Conservation (phyloP, 92 coral and sea anemone species). For the Palythoa grandis region DNA sequence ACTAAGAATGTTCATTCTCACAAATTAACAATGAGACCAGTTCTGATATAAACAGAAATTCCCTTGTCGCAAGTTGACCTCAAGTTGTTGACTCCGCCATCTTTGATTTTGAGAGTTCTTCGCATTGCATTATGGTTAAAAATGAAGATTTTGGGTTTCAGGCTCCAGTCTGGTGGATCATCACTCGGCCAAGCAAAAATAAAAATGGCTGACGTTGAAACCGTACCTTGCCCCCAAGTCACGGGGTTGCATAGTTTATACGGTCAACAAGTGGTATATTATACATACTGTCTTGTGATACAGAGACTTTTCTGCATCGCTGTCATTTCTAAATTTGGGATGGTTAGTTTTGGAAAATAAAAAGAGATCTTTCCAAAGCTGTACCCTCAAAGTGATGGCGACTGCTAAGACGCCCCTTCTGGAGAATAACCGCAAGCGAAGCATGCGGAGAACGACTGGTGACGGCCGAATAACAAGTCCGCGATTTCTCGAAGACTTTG, state of each 20-base stretch:
- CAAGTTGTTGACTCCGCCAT: constrained; percentile 53
- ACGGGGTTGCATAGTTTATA: too few species aligned
- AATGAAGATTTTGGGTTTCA: constrained; percentile 11
- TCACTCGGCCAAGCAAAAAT: constrained; percentile 14
- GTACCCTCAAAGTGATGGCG: background rate
- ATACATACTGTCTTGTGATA: too few species aligned
- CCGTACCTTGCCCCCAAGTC: too few species aligned
- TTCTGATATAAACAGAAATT: constrained; percentile 12
- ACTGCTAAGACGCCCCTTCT: constrained; percentile 27
- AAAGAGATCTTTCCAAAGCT: background rate
- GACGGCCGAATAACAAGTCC: constrained; percentile 21
- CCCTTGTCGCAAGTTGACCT: background rate
- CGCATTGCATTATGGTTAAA: constrained; percentile 41
- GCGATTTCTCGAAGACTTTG: constrained; percentile 20
- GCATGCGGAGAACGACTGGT: background rate
- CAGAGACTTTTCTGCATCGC: background rate
- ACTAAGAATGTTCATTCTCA: constrained; percentile 6
- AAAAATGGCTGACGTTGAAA: background rate
- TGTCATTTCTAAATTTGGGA: background rate
- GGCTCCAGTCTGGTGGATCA: background rate
- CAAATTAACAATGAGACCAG: background rate
- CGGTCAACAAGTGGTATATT: background rate
- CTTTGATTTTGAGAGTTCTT: constrained; percentile 39
- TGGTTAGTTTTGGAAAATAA: background rate
- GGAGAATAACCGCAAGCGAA: background rate